phyloP scores from a whole-genome alignment of 1,140 invertebrate species.

The Gyrodactylus bullatarudis region DNA sequence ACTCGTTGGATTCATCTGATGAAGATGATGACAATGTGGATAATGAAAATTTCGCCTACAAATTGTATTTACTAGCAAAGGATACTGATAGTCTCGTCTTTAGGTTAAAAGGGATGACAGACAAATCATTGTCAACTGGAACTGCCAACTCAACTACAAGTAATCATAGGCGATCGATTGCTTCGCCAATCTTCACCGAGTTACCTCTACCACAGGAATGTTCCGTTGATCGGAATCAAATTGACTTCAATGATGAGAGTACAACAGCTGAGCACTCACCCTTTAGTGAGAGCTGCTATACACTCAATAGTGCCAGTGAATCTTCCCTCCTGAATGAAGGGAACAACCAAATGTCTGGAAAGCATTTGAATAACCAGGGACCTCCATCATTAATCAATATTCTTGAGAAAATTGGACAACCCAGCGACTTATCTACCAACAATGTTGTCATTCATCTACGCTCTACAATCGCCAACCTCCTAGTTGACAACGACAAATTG shows the following conservation, averaged over 20 bases:
- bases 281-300: neutral
- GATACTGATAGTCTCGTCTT: no score
- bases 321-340: neutral
- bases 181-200: neutral
- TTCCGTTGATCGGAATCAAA: neutral
- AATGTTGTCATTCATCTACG: neutral
- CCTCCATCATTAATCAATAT: neutral
- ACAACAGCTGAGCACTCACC: neutral
- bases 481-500: neutral
- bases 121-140: no score
- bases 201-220: no score
- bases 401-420: neutral
- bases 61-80: no score
- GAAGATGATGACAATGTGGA: no score
- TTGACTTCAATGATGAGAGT: neutral
- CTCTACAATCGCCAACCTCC: neutral
- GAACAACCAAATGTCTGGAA: neutral
- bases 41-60: no score
- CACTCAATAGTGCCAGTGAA: neutral
- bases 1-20: no score
- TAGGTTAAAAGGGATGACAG: no score
- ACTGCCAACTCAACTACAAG: no score
- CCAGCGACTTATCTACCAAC: neutral
- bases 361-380: neutral
- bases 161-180: neutral